phyloP scores from a whole-genome alignment of 2,888 invertebrate genomes.

The Celastrina argiolus region DNA sequence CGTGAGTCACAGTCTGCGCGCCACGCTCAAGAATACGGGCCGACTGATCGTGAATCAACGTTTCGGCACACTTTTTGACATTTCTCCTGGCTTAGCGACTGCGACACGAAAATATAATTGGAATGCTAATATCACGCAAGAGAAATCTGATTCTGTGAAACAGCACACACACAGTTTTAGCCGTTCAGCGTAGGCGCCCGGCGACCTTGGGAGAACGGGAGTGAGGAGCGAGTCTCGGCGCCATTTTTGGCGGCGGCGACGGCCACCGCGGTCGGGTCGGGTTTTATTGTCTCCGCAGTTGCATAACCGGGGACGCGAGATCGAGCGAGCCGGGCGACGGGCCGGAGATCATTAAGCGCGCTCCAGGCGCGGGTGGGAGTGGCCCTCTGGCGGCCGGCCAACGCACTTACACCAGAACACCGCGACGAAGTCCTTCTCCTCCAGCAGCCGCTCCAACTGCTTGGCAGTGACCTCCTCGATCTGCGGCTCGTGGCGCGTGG shows the following conservation, averaged over 20 bases:
- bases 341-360: slow-evolving; percentile 39
- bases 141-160: slow-evolving; percentile 67
- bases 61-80: slow-evolving; percentile 10
- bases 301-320: slow-evolving; percentile 54
- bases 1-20: not conserved
- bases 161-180: slow-evolving; percentile 63
- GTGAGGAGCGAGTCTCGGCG: slow-evolving; percentile 67
- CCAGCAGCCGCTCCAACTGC: slow-evolving; percentile 92
- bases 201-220: slow-evolving; percentile 67
- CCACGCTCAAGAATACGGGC: not conserved
- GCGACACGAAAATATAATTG: slow-evolving; percentile 66
- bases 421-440: slow-evolving; percentile 95
- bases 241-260: slow-evolving; percentile 73
- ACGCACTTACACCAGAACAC: slow-evolving; percentile 96
- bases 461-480: slow-evolving; percentile 96
- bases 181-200: slow-evolving; percentile 71
- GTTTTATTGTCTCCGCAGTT: slow-evolving; percentile 74
- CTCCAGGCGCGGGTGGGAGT: slow-evolving; percentile 37
- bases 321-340: slow-evolving; percentile 35
- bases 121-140: slow-evolving; percentile 65
- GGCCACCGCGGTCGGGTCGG: slow-evolving; percentile 64
- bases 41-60: not conserved
- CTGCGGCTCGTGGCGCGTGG: slow-evolving; percentile 80
- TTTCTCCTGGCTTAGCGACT: slow-evolving; percentile 38
- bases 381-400: slow-evolving; percentile 50